Conservation (phyloP, 2,888 invertebrate species). For the Campoplex nolae region DNA sequence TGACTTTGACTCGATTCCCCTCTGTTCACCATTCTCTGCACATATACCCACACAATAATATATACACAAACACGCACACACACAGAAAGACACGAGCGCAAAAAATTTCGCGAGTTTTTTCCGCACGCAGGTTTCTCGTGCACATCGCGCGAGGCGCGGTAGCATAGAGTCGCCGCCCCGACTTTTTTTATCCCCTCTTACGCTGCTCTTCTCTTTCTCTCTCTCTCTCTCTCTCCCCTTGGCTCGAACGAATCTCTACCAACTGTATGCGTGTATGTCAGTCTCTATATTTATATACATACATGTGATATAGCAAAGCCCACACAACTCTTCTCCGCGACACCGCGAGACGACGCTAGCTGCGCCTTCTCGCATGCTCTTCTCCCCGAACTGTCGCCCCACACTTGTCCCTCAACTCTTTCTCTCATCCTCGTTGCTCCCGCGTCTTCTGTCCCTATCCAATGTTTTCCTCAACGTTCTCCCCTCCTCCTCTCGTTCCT, state of each 20-base stretch:
- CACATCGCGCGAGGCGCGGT: constrained; percentile 46
- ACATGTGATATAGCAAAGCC: not conserved
- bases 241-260: not conserved
- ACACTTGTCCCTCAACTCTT: constrained; percentile 36
- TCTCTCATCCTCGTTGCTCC: constrained; percentile 43
- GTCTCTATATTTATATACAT: not conserved
- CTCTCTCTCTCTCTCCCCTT: constrained; percentile 11
- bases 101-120: constrained; percentile 51
- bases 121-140: constrained; percentile 52
- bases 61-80: constrained; percentile 19
- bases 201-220: constrained; percentile 38
- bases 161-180: constrained; percentile 54
- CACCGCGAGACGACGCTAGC: constrained; percentile 75
- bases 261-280: not conserved
- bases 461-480: constrained; percentile 37
- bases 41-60: not conserved
- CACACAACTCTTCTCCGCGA: constrained; percentile 82
- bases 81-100: constrained; percentile 17
- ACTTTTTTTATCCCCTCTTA: constrained; percentile 53
- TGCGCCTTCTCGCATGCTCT: constrained; percentile 44
- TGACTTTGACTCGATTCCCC: constrained; percentile 36
- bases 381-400: constrained; percentile 45
- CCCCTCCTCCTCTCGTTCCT: constrained; percentile 30
- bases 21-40: not conserved
- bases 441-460: constrained; percentile 32